Conservation (phyloP, 92 coral and sea anemone species). For the Phymanthus crucifer region DNA sequence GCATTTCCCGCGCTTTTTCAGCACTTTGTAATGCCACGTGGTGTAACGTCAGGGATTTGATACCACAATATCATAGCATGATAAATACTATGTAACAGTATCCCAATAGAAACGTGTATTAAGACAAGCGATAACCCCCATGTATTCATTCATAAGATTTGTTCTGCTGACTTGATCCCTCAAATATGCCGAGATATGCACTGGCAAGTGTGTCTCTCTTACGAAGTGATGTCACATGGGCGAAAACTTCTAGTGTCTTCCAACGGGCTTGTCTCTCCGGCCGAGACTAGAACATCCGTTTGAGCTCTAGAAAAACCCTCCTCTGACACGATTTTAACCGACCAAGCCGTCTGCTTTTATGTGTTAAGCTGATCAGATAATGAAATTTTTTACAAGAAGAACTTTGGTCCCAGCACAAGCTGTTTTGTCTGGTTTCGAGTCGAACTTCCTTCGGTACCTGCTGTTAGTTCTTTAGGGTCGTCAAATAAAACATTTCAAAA, state of each 20-base stretch:
- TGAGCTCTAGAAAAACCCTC: not conserved
- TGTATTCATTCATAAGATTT: not conserved
- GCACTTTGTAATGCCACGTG: not conserved
- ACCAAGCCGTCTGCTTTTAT: not conserved
- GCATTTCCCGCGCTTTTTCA: conserved; percentile 9
- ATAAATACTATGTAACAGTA: not conserved
- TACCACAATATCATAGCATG: not conserved
- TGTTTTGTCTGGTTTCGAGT: too few relatives aligned
- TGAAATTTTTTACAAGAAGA: not conserved
- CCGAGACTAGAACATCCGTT: conserved; percentile 10
- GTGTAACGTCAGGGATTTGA: not conserved
- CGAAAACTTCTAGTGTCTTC: not conserved
- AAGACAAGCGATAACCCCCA: not conserved
- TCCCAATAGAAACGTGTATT: not conserved
- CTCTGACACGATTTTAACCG: not conserved
- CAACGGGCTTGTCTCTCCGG: not conserved
- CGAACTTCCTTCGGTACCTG: not conserved
- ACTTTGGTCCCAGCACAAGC: too few relatives aligned
- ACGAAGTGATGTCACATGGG: not conserved
- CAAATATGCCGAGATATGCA: not conserved
- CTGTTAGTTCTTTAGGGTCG: not conserved
- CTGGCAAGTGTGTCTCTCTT: not conserved
- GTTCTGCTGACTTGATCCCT: not conserved
- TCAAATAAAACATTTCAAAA: not conserved
- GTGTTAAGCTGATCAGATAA: not conserved